phyloP scores from a whole-genome alignment of 2,888 invertebrate species.

The Leptinotarsa tumamoca region DNA sequence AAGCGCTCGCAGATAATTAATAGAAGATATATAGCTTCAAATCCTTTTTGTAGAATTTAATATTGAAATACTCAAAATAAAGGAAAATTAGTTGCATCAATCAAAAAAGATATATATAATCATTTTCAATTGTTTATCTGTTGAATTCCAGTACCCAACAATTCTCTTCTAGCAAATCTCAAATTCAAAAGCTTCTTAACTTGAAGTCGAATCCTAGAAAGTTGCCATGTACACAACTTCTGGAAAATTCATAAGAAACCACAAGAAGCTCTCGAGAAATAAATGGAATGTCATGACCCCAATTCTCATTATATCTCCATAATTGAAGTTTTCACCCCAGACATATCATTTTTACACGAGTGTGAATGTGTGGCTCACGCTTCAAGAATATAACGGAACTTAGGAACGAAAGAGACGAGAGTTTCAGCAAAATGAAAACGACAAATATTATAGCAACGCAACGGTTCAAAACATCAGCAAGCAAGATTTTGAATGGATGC shows the following conservation, averaged over 20 bases:
- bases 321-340: not conserved
- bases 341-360: not conserved
- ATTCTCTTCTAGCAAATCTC: too few species aligned
- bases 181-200: not conserved
- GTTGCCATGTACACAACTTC: not conserved
- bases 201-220: not conserved
- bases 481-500: not conserved
- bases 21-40: too few species aligned
- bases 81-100: too few species aligned
- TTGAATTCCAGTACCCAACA: too few species aligned
- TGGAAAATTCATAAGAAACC: not conserved
- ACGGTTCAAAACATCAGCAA: conserved; percentile 5
- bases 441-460: not conserved
- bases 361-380: not conserved
- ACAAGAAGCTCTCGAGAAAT: not conserved
- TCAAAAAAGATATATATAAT: too few species aligned
- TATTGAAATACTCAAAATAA: too few species aligned
- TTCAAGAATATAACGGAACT: not conserved
- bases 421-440: not conserved
- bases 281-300: not conserved
- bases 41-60: too few species aligned
- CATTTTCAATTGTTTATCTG: too few species aligned
- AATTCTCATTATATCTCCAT: not conserved
- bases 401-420: not conserved
- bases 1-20: too few species aligned